A percentile compares a stretch with the other conserved stretches of the same genome.
These are phyloP conservation scores for Quadroppia sp. DNA, from an alignment of 2,888 invertebrate genomes.

Conservation along the genomic window DNA sequence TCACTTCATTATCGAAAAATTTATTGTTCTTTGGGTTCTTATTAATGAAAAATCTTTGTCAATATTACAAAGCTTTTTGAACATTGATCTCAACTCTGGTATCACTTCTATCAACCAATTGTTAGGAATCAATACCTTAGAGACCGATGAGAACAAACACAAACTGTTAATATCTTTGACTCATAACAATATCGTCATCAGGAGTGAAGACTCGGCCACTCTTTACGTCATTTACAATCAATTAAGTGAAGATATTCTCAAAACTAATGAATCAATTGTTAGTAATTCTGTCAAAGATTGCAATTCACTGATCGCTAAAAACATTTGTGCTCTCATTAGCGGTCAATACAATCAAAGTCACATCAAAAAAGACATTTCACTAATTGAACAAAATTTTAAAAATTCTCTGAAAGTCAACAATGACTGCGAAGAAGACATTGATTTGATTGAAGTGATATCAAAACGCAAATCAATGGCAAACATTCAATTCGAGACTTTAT, in stretches of 20 bases:
- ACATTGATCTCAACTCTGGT: neutral
- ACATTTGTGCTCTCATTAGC: neutral
- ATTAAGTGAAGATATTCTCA: neutral
- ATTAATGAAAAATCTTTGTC: constrained; percentile 21
- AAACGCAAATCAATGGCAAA: constrained; percentile 6
- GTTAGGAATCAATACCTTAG: neutral
- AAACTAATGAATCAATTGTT: neutral
- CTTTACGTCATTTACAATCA: neutral
- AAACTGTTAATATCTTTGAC: neutral
- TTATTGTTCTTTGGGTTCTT: constrained; percentile 14
- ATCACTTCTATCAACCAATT: constrained; percentile 13
- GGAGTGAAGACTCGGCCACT: constrained; percentile 1
- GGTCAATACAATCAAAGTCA: constrained; percentile 2
- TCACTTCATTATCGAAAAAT: neutral
- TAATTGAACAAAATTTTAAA: constrained; percentile 1
- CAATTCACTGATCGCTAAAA: neutral
- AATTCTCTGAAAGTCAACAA: neutral
- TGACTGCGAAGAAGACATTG: neutral
- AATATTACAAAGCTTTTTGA: constrained; percentile 3
- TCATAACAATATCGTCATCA: neutral
- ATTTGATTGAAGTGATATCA: neutral
- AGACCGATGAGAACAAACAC: neutral
- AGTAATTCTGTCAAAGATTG: neutral
- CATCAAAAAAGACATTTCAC: constrained; percentile 12
- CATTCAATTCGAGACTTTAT: constrained; percentile 3